These are phyloP conservation scores for Lithophane semibrunnea DNA, from an alignment of 2,888 invertebrate species.

Conservation along the genomic window DNA sequence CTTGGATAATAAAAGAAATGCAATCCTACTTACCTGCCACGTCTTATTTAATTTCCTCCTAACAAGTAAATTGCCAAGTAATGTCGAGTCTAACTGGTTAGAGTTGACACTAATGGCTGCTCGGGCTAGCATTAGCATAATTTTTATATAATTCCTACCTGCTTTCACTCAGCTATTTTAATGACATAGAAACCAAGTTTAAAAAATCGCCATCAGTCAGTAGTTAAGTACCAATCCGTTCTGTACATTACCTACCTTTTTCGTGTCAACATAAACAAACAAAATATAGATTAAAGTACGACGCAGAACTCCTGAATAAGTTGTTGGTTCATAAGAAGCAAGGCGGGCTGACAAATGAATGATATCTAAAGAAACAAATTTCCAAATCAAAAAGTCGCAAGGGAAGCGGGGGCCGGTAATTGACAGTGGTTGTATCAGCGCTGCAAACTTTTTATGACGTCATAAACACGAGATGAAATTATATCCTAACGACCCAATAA, in stretches of 20 bases:
- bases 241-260: neutral
- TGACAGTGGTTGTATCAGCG: conserved; percentile 86
- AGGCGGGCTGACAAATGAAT: conserved; percentile 62
- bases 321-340: conserved; percentile 56
- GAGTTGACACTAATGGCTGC: conserved; percentile 50
- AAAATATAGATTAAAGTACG: conserved; percentile 11
- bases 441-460: conserved; percentile 87
- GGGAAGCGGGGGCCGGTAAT: conserved; percentile 75
- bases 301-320: conserved; percentile 49
- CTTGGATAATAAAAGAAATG: conserved; percentile 30
- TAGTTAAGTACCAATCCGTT: neutral
- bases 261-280: neutral
- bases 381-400: conserved; percentile 72
- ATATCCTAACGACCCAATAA: conserved; percentile 89
- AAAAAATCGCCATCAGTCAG: neutral
- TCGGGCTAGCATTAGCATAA: conserved; percentile 42
- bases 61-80: conserved; percentile 43
- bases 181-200: conserved; percentile 14
- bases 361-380: conserved; percentile 70
- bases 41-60: conserved; percentile 43
- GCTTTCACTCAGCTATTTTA: conserved; percentile 22
- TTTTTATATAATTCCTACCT: conserved; percentile 42
- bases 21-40: conserved; percentile 28
- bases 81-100: conserved; percentile 45
- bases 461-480: conserved; percentile 90